A percentile compares a stretch with the other conserved stretches of the same genome.
phyloP scores from a whole-genome alignment of 1,140 invertebrate genomes.

The Micrasema longulum region DNA sequence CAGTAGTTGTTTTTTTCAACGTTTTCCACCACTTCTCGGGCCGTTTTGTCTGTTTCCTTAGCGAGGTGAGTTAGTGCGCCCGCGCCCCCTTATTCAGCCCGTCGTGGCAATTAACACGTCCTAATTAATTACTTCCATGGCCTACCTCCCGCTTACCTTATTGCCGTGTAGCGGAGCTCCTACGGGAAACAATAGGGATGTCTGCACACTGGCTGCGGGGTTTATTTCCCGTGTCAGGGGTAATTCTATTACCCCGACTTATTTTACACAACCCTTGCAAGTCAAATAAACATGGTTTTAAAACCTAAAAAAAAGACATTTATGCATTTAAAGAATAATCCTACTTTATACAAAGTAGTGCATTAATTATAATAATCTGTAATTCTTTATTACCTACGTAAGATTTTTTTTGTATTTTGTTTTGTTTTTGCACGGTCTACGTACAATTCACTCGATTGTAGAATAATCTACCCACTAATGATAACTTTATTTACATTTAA shows the following conservation, averaged over 20 bases:
- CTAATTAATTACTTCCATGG: constrained; percentile 52
- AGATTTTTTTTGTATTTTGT: too few relatives aligned
- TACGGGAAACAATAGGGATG: constrained; percentile 44
- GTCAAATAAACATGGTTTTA: too few relatives aligned
- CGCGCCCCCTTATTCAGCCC: constrained; percentile 48
- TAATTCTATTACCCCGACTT: constrained; percentile 10
- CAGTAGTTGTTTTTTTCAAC: too few relatives aligned
- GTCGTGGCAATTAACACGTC: constrained; percentile 54
- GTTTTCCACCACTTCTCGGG: constrained; percentile 1
- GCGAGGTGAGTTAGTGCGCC: constrained; percentile 18
- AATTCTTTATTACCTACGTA: too few relatives aligned
- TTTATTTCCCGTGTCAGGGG: constrained; percentile 17
- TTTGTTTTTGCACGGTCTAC: too few relatives aligned
- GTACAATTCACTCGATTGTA: too few relatives aligned
- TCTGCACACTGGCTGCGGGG: constrained; percentile 19
- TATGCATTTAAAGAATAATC: too few relatives aligned
- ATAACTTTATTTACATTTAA: too few relatives aligned
- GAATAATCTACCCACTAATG: too few relatives aligned
- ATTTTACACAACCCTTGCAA: background rate
- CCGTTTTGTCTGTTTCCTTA: constrained; percentile 43
- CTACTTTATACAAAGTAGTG: too few relatives aligned
- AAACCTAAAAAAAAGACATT: too few relatives aligned
- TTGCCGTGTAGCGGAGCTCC: constrained; percentile 44
- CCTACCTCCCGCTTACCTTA: constrained; percentile 47
- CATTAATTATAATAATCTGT: too few relatives aligned